Evolutionary conservation across 2,113 vertebrate species (phyloP).

Genomic region (Passerina amoena): DNA sequence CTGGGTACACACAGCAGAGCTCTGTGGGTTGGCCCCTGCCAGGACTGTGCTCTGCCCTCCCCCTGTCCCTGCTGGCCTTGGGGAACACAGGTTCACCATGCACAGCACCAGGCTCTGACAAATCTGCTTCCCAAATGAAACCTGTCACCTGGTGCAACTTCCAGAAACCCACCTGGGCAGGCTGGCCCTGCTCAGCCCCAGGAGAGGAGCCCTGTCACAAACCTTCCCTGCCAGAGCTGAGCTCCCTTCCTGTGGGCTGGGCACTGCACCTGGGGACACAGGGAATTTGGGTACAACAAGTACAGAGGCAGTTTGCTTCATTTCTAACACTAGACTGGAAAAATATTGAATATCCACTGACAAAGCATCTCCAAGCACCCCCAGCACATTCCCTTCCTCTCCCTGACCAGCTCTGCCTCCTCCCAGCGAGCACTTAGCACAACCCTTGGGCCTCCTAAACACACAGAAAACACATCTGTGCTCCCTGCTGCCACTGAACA

Average conservation of each 20-base stretch:
- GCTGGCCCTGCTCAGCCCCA: rapidly evolving
- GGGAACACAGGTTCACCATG: not conserved
- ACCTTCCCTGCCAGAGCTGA: not conserved
- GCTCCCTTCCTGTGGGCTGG: not conserved
- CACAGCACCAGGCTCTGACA: not conserved
- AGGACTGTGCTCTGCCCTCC: not conserved
- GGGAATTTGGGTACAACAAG: not conserved
- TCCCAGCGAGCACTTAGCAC: not conserved
- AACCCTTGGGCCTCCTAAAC: not conserved
- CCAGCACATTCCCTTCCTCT: not conserved
- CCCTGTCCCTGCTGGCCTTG: rapidly evolving
- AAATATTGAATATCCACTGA: not conserved
- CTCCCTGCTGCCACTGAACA: not conserved
- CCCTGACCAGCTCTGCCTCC: not conserved
- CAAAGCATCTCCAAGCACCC: not conserved
- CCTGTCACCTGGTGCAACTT: not conserved
- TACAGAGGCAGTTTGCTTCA: not conserved
- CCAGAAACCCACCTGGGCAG: not conserved
- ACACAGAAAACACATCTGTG: not conserved
- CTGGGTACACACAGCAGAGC: not conserved
- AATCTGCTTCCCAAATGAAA: not conserved
- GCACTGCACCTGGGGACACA: not conserved
- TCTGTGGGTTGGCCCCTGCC: not conserved
- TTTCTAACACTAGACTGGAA: not conserved
- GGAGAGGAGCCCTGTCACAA: no score